Evolutionary conservation across 2,113 vertebrate species (phyloP).

Genomic region (Tupaia tana): DNA sequence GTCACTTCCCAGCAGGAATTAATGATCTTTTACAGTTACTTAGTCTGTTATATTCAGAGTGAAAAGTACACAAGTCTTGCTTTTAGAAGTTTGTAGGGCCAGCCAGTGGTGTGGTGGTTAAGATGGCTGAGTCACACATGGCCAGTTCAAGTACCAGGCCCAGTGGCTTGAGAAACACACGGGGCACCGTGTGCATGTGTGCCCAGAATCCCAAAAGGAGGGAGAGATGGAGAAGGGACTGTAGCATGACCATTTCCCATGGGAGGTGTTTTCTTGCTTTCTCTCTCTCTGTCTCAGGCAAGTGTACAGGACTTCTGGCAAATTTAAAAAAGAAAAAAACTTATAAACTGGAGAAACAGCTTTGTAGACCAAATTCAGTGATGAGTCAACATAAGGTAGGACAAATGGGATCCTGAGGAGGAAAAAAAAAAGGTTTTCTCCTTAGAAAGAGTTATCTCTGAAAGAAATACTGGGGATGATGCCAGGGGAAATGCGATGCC

Average conservation of each 20-base stretch:
- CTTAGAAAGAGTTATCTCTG: not conserved
- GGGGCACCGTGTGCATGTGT: no score
- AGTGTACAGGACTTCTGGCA: no score
- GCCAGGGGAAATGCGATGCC: not conserved
- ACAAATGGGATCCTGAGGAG: not conserved
- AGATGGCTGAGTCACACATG: no score
- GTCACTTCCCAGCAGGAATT: not conserved
- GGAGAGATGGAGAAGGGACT: no score
- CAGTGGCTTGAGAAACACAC: no score
- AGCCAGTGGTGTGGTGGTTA: not conserved
- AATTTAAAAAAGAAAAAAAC: not conserved
- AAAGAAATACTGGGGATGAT: constrained; percentile 19
- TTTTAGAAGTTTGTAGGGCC: not conserved
- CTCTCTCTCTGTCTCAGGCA: no score
- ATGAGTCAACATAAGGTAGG: not conserved
- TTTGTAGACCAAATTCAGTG: not conserved
- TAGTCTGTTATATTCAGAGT: not conserved
- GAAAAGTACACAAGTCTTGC: not conserved
- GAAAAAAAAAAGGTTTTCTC: constrained; percentile 6
- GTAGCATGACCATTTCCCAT: no score
- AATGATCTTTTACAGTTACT: not conserved
- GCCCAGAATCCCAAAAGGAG: no score
- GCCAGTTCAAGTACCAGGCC: no score
- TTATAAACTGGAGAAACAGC: not conserved
- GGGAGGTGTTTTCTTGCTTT: no score